These are phyloP conservation scores for Glossophaga mutica DNA, from an alignment of 2,797 vertebrate genomes.

Conservation along the genomic window DNA sequence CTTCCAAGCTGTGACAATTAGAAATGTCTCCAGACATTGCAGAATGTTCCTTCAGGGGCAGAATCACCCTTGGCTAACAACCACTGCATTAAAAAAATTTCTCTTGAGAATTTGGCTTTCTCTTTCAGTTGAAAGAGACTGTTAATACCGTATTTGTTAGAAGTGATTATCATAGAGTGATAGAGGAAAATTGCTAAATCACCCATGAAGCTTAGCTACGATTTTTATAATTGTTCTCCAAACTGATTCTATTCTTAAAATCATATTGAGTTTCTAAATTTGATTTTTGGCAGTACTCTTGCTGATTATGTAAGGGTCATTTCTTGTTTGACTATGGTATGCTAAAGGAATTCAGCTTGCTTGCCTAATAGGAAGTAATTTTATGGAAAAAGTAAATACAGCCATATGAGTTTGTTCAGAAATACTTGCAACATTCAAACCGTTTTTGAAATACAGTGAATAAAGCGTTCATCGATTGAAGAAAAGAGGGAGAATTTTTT, in stretches of 20 bases:
- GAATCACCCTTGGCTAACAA: not conserved
- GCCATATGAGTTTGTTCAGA: slow-evolving; percentile 29
- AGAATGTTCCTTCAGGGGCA: not conserved
- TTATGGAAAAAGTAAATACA: slow-evolving; percentile 50
- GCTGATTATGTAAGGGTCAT: slow-evolving; percentile 22
- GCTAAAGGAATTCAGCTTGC: slow-evolving; percentile 43
- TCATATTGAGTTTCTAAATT: slow-evolving; percentile 9
- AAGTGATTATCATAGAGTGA: not conserved
- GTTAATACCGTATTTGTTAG: not conserved
- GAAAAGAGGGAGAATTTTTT: not conserved
- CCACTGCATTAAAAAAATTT: not conserved
- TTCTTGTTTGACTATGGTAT: slow-evolving; percentile 2
- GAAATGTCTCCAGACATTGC: not conserved
- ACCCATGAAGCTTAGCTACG: not conserved
- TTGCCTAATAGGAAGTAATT: slow-evolving; percentile 59
- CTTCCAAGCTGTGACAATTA: not conserved
- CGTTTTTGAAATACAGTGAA: slow-evolving; percentile 11
- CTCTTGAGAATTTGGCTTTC: not conserved
- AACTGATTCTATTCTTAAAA: not conserved
- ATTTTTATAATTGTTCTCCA: not conserved
- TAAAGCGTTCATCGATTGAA: not conserved
- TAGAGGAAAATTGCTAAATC: not conserved
- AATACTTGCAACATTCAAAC: slow-evolving; percentile 28
- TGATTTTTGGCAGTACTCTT: not conserved
- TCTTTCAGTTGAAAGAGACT: not conserved